Evolutionary conservation across 2,888 invertebrate genomes (phyloP), one percentile per base, ranked within the genome.

Genomic region (Aleiodes testaceus): DNA sequence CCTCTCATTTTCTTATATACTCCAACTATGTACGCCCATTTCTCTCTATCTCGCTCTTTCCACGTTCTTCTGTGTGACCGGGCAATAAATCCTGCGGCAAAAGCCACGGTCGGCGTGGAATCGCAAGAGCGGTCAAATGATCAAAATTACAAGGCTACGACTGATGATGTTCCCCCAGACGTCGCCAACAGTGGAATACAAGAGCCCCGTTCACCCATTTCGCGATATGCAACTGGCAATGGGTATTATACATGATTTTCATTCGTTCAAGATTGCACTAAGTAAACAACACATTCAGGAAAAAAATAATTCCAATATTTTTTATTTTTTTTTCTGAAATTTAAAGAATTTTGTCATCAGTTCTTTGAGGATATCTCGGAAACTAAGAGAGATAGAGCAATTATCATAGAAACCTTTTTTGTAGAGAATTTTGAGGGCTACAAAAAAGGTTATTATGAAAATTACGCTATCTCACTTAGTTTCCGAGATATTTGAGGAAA

Each of bases 121-220:
- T 85, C 81, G 82, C 83, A 82, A 84, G 63, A 44, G 86, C 86
- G 85, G 86, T 83, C 84, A 82, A 85, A 86, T 84, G 82, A 86
- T 85, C 84, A 86, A 86, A 87, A 87, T 86, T 87, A 85, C 85
- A 86, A 86, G 86, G 84, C 75, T 86, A 83, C 80, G 81, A 78
- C 77, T 85, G 85, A 87, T 86, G 86, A 85, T 80, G 80, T 84
- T 84, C 82, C 79, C 81, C 79, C 81, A 69, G 83, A 80, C 83
- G 79, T 82, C 81, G 80, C 79, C 77, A 75, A 76, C 77, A 76
- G 63, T 12, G 44, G 45, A 44, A 61, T 61, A 61, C 44, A 61
- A 61, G 61, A 80, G 75, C 76, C 73, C 76, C 74, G 65, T 77
- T 77, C 76, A 73, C 72, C 77, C 74, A 64, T 63, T 44, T 20